A percentile compares a stretch with the other conserved stretches of the same genome.
Conservation (phyloP, 2,888 invertebrate species). For the Eristalis pertinax region DNA sequence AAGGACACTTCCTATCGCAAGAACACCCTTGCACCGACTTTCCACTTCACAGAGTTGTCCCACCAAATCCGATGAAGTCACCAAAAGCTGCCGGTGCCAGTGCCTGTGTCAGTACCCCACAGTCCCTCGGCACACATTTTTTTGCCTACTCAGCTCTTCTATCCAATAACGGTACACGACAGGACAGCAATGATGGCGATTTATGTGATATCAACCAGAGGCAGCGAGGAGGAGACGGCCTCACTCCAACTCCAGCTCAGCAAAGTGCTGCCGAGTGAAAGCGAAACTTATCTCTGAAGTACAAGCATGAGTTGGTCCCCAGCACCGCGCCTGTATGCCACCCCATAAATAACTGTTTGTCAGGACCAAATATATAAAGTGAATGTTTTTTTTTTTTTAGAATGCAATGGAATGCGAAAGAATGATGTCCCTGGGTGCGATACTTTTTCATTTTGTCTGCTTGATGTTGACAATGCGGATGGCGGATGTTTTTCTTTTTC, state of each 20-base stretch:
- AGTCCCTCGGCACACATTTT: neutral
- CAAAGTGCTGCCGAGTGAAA: neutral
- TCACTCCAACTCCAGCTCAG: neutral
- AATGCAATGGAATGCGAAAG: neutral
- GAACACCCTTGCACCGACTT: neutral
- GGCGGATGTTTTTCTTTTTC: neutral
- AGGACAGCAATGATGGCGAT: neutral
- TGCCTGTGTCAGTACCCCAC: neutral
- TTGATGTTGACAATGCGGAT: slow-evolving; percentile 18
- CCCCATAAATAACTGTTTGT: neutral
- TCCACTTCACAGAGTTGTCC: neutral
- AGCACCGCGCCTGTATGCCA: neutral
- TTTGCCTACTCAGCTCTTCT: neutral
- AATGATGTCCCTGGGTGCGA: slow-evolving; percentile 5
- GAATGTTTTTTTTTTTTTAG: neutral
- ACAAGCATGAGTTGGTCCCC: neutral
- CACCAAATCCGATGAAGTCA: neutral
- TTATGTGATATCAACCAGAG: neutral
- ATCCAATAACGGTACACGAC: neutral
- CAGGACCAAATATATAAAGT: neutral
- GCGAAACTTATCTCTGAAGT: neutral
- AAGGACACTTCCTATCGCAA: neutral
- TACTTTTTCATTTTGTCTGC: slow-evolving; percentile 4
- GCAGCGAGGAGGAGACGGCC: neutral
- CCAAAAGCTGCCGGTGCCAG: neutral